Percentiles rank a stretch among this genome's conserved stretches.
Evolutionary conservation across 2,888 invertebrate genomes (phyloP).

Genomic region (Xanthorhoe spadicearia): DNA sequence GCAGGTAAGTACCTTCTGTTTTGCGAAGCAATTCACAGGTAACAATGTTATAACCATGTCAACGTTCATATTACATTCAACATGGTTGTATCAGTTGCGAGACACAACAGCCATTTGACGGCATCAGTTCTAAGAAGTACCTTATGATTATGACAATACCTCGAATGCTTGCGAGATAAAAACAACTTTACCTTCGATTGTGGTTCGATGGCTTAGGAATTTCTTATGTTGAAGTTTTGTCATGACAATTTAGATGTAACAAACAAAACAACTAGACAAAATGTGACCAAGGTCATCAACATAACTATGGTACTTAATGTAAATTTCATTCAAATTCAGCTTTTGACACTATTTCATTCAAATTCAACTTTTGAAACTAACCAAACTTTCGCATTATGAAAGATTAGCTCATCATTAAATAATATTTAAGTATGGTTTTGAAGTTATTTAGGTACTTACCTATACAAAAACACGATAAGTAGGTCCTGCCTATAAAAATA

Average conservation of each 20-base stretch:
- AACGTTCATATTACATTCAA: constrained; percentile 33
- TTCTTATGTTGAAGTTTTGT: not conserved
- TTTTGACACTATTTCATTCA: too few species aligned
- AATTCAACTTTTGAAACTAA: too few species aligned
- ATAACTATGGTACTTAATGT: too few species aligned
- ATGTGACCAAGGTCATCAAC: too few species aligned
- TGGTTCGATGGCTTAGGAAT: not conserved
- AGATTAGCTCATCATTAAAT: too few species aligned
- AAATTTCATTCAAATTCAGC: too few species aligned
- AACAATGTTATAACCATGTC: constrained; percentile 12
- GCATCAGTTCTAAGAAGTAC: constrained; percentile 27
- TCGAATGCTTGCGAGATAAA: constrained; percentile 16
- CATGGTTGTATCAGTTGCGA: constrained; percentile 24
- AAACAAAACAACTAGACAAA: not conserved
- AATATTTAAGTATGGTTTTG: too few species aligned
- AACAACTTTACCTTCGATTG: constrained; percentile 1
- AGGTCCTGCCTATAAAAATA: too few species aligned
- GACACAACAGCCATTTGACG: constrained; percentile 27
- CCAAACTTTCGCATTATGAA: too few species aligned
- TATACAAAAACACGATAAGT: too few species aligned
- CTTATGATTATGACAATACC: constrained; percentile 16
- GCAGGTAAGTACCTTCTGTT: too few species aligned
- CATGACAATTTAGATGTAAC: not conserved
- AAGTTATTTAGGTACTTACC: too few species aligned
- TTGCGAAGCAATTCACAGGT: constrained; percentile 12